Conservation (phyloP, 23 tunicate species). For the Clavelina lepadiformis region DNA sequence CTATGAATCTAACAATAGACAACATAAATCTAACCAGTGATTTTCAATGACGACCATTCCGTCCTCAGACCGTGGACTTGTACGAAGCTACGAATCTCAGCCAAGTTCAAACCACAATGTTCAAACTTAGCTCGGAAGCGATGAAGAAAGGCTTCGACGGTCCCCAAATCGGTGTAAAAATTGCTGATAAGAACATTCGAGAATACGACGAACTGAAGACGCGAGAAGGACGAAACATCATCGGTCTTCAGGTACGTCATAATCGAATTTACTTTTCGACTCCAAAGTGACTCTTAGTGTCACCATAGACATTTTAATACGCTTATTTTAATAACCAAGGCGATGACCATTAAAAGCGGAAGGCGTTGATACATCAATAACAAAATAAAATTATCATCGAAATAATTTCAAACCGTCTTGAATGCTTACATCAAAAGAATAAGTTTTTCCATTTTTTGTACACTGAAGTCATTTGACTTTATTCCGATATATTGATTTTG, state of each 20-base stretch:
- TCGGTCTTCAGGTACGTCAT: conserved; percentile 73
- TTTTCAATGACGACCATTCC: too few species aligned
- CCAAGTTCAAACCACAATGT: conserved; percentile 65
- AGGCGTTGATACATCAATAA: too few species aligned
- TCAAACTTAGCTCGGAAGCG: conserved; percentile 73
- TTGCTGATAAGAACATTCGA: conserved; percentile 61
- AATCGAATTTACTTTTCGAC: neutral
- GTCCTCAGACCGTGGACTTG: conserved; percentile 74
- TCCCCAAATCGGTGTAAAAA: conserved; percentile 79
- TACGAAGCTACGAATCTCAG: conserved; percentile 74
- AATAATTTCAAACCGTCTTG: too few species aligned
- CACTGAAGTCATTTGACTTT: too few species aligned
- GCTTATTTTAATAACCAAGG: too few species aligned
- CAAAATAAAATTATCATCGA: too few species aligned
- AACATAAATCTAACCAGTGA: neutral
- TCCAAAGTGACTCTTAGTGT: neutral
- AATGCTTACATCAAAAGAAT: too few species aligned
- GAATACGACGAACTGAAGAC: conserved; percentile 40
- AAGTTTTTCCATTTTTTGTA: too few species aligned
- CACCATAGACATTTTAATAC: too few species aligned
- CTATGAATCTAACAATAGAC: neutral
- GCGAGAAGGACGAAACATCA: conserved; percentile 61
- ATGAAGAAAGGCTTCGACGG: conserved; percentile 49
- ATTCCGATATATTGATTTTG: too few species aligned
- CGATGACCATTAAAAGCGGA: too few species aligned